Evolutionary conservation across 2,888 invertebrate species (phyloP).

Genomic region (Thymelicus lineola): DNA sequence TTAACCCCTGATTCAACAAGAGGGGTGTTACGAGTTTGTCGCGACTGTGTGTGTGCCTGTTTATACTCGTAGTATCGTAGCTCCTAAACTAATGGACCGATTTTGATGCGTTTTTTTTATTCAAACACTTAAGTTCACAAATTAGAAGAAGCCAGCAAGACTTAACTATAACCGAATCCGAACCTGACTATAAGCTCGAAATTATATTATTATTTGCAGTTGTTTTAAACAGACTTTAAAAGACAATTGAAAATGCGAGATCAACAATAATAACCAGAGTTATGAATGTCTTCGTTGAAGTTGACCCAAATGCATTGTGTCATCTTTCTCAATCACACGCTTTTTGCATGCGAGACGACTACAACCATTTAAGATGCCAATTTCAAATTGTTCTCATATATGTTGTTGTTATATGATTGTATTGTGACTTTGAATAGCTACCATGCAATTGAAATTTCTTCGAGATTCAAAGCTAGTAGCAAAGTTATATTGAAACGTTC

Average conservation of each 20-base stretch:
- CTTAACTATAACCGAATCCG: too few species aligned
- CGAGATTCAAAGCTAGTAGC: background rate
- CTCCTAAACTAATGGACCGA: too few species aligned
- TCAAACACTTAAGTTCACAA: too few species aligned
- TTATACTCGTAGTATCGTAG: too few species aligned
- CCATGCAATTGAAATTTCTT: slow-evolving; percentile 16
- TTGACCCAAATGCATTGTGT: slow-evolving; percentile 32
- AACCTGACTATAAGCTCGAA: too few species aligned
- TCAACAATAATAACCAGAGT: slow-evolving; percentile 24
- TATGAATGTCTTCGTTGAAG: slow-evolving; percentile 24
- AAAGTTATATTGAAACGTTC: background rate
- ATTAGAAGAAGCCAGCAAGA: too few species aligned
- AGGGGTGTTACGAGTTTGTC: too few species aligned
- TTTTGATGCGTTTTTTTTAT: too few species aligned
- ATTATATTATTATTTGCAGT: background rate
- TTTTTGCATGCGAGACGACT: slow-evolving; percentile 14
- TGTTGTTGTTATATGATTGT: slow-evolving; percentile 12
- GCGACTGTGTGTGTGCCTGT: too few species aligned
- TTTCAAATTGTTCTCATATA: slow-evolving; percentile 29
- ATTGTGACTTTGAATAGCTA: slow-evolving; percentile 19
- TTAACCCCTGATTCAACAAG: too few species aligned
- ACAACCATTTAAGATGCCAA: slow-evolving; percentile 31
- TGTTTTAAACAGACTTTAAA: background rate
- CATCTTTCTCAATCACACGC: slow-evolving; percentile 29
- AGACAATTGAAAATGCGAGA: slow-evolving; percentile 27